phyloP scores from a whole-genome alignment of 2,113 vertebrate species.

The Notothenia rossii region DNA sequence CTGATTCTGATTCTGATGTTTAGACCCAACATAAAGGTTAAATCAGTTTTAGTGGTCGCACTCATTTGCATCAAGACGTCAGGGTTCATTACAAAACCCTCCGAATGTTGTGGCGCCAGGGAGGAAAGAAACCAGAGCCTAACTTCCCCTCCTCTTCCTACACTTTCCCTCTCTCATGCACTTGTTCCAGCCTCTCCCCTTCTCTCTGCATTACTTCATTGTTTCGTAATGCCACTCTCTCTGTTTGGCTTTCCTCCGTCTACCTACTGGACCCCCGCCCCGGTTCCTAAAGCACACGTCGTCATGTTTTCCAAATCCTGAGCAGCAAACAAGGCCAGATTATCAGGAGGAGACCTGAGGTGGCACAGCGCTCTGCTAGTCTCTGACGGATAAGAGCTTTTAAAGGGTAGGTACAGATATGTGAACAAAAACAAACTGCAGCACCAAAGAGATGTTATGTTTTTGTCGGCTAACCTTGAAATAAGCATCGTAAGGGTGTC shows the following conservation, averaged over 20 bases:
- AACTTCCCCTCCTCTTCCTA: constrained; percentile 45
- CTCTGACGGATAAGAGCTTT: background rate
- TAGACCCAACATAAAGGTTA: constrained; percentile 8
- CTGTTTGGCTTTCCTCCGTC: constrained; percentile 71
- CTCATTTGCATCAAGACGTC: constrained; percentile 15
- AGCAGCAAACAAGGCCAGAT: constrained; percentile 62
- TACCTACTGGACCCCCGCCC: constrained; percentile 52
- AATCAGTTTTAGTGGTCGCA: background rate
- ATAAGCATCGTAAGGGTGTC: too few species aligned
- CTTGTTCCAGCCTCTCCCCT: constrained; percentile 6
- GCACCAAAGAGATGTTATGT: background rate
- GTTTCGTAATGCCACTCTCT: constrained; percentile 62
- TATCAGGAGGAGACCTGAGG: constrained; percentile 26
- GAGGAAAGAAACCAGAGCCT: constrained; percentile 51
- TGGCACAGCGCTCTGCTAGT: background rate
- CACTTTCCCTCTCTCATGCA: constrained; percentile 34
- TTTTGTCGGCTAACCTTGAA: too few species aligned
- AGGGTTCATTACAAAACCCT: background rate
- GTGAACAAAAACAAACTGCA: background rate
- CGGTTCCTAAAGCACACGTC: constrained; percentile 45
- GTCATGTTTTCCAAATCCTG: constrained; percentile 79
- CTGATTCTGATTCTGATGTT: background rate
- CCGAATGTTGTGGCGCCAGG: constrained; percentile 37
- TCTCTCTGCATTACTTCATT: constrained; percentile 76
- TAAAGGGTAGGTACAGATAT: too few species aligned